Percentiles rank a stretch among this genome's conserved stretches.
These are phyloP conservation scores for Egretta garzetta DNA, from an alignment of 2,113 vertebrate species.

Conservation along the genomic window DNA sequence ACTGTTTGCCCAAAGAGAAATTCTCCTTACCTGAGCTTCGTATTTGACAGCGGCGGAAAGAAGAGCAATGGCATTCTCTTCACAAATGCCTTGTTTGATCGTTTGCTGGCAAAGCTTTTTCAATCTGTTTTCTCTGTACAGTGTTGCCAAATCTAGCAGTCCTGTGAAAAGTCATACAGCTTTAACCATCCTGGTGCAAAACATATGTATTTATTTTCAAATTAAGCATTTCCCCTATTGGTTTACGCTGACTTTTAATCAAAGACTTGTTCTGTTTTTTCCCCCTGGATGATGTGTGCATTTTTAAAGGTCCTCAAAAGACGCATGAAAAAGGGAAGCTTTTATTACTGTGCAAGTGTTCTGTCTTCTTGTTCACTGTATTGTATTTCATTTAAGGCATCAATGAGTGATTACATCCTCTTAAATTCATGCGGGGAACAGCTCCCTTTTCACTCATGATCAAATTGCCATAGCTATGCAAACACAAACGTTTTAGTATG, in stretches of 20 bases:
- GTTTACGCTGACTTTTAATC: not conserved
- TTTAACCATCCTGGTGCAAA: not conserved
- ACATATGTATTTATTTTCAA: not conserved
- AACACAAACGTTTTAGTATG: not conserved
- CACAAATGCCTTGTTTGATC: conserved; percentile 96
- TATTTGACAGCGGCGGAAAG: conserved; percentile 96
- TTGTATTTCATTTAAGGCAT: not conserved
- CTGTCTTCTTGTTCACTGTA: not conserved
- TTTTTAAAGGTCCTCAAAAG: not conserved
- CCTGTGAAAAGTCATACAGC: conserved; percentile 71
- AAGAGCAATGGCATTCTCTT: conserved; percentile 95
- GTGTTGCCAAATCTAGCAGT: conserved; percentile 91
- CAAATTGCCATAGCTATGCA: not conserved
- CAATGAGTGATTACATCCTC: not conserved
- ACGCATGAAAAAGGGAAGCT: not conserved
- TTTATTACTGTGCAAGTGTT: not conserved
- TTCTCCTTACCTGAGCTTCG: conserved; percentile 88
- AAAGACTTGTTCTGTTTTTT: not conserved
- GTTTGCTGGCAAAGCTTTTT: conserved; percentile 96
- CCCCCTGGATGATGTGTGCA: not conserved
- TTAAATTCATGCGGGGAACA: not conserved
- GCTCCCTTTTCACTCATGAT: not conserved
- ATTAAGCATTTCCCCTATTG: not conserved
- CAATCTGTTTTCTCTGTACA: conserved; percentile 90
- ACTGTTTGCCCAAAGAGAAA: not conserved